Conservation (phyloP, 2,113 vertebrate genomes). For the Lepidothrix coronata region DNA sequence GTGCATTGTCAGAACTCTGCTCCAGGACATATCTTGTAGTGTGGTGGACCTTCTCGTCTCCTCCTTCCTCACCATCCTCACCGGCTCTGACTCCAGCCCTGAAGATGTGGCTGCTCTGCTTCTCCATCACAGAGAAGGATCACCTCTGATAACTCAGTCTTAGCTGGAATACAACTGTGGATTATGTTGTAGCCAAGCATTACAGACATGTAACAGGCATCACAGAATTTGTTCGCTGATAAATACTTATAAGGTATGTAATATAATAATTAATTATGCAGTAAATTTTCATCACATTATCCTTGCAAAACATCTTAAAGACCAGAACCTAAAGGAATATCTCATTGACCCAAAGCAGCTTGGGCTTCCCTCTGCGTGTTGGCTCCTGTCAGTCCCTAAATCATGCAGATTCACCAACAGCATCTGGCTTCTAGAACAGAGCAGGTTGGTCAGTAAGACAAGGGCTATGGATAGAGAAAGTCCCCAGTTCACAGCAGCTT, state of each 20-base stretch:
- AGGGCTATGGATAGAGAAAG: background rate
- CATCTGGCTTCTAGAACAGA: background rate
- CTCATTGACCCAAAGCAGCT: background rate
- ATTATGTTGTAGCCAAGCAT: background rate
- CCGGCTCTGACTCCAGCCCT: background rate
- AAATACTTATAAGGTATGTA: background rate
- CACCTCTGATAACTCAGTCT: background rate
- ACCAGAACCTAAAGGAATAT: background rate
- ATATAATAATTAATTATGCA: background rate
- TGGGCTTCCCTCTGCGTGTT: background rate
- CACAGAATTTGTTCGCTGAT: background rate
- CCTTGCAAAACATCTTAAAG: background rate
- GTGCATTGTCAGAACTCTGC: background rate
- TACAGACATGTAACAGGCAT: background rate
- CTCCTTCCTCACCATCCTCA: background rate
- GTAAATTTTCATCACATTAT: background rate
- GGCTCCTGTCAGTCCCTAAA: background rate
- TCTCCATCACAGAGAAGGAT: background rate
- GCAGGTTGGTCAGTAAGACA: background rate
- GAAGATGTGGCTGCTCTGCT: background rate
- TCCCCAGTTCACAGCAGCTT: background rate
- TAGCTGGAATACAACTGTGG: background rate
- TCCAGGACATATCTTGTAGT: background rate
- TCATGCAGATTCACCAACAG: background rate
- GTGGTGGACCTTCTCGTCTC: background rate